Evolutionary conservation across 2,888 invertebrate species (phyloP).

Genomic region (Rhagonycha fulva): DNA sequence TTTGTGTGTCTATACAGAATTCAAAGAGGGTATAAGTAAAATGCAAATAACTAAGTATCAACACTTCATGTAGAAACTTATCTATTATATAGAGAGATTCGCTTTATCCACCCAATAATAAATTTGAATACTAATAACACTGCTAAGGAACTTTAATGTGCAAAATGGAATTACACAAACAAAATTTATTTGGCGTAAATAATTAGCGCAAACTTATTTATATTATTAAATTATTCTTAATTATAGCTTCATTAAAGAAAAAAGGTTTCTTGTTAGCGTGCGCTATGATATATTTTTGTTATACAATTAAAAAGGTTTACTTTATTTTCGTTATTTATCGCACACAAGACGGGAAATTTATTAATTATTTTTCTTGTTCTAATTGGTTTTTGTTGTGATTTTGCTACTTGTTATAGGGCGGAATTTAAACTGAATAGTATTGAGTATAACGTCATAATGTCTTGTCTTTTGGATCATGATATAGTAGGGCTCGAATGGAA

Average conservation of each 20-base stretch:
- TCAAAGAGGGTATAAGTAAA: not conserved
- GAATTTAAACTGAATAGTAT: not conserved
- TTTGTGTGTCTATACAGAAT: not conserved
- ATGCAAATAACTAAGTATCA: not conserved
- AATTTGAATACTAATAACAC: not conserved
- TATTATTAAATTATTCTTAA: not conserved
- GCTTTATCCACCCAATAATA: not conserved
- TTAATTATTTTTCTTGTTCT: not conserved
- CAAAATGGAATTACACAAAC: not conserved
- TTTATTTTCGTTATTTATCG: not conserved
- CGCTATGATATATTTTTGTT: not conserved
- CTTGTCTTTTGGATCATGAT: not conserved
- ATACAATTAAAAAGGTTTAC: not conserved
- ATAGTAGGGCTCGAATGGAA: too few species aligned
- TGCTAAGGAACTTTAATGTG: not conserved
- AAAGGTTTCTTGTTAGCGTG: not conserved
- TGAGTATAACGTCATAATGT: not conserved
- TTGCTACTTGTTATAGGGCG: not conserved
- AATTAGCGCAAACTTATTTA: not conserved
- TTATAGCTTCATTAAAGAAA: not conserved
- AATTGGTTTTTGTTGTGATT: not conserved
- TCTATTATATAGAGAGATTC: not conserved
- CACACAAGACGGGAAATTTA: not conserved
- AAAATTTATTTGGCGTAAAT: not conserved
- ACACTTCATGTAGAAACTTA: not conserved